A percentile compares a stretch with the other conserved stretches of the same genome.
These are phyloP conservation scores for Astreopora myriophthalma DNA, from an alignment of 64 coral and sea anemone genomes.

Conservation along the genomic window DNA sequence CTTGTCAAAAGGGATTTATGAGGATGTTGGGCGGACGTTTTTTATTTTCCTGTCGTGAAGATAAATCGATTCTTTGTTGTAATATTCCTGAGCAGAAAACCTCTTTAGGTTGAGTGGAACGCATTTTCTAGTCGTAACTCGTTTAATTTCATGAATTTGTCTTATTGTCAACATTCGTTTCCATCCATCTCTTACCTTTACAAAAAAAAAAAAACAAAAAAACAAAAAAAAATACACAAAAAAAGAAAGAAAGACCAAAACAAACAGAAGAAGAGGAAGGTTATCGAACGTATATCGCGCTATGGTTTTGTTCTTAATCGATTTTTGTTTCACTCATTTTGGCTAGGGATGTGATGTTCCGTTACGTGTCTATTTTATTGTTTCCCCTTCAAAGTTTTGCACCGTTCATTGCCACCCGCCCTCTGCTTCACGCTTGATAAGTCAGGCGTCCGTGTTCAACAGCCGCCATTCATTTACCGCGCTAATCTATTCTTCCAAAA, in stretches of 20 bases:
- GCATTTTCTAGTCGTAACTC: not conserved
- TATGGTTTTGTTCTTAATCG: not conserved
- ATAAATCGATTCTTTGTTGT: not conserved
- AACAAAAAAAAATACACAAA: not conserved
- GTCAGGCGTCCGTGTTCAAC: not conserved
- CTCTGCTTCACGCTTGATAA: not conserved
- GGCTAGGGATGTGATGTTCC: not conserved
- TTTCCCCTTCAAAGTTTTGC: not conserved
- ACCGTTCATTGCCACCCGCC: not conserved
- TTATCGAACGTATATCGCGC: not conserved
- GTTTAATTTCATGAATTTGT: not conserved
- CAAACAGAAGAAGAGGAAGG: not conserved
- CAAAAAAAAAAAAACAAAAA: not conserved
- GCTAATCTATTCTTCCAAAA: slow-evolving; percentile 22
- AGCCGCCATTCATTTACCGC: not conserved
- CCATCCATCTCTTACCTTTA: not conserved
- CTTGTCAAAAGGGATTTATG: not conserved
- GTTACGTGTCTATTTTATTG: not conserved
- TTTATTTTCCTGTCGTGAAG: not conserved
- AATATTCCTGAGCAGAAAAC: not conserved
- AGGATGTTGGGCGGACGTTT: not conserved
- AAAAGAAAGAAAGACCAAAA: no score
- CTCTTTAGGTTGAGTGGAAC: not conserved
- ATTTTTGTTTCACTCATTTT: not conserved
- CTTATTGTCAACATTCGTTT: not conserved